These are phyloP conservation scores for Rhegmatorhina hoffmannsi DNA, from an alignment of 2,113 vertebrate genomes.

Conservation along the genomic window DNA sequence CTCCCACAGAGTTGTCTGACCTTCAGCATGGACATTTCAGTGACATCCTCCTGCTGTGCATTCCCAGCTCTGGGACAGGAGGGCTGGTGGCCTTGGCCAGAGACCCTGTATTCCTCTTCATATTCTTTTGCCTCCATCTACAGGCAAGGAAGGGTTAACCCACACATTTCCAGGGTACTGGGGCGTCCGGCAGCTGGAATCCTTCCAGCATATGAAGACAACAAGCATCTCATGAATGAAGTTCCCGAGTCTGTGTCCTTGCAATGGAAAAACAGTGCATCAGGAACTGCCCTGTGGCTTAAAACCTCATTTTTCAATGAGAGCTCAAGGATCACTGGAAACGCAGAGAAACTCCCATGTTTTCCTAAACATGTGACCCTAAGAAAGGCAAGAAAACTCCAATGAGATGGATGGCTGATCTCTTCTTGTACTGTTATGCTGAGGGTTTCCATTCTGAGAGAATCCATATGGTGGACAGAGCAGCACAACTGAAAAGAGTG, in stretches of 20 bases:
- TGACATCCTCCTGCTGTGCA: background rate
- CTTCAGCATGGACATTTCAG: background rate
- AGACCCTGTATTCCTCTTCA: fast-evolving
- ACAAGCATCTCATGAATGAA: conserved; percentile 50
- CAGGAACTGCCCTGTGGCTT: conserved; percentile 14
- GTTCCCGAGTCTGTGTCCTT: conserved; percentile 16
- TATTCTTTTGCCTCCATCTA: background rate
- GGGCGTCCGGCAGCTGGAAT: background rate
- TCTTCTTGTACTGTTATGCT: background rate
- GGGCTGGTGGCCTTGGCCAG: background rate
- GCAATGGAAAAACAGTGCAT: conserved; percentile 13
- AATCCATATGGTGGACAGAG: background rate
- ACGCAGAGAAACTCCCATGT: conserved; percentile 33
- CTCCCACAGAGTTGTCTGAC: background rate
- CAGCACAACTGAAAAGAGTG: background rate
- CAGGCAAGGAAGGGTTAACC: conserved; percentile 63
- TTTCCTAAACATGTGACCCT: background rate
- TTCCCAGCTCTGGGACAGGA: background rate
- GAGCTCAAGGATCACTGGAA: conserved; percentile 41
- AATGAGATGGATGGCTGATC: background rate
- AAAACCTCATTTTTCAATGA: conserved; percentile 56
- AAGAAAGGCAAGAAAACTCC: background rate
- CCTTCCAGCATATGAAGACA: conserved; percentile 30
- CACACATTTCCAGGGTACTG: conserved; percentile 31
- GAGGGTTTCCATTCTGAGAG: background rate